Evolutionary conservation across 2,797 vertebrate species (phyloP), one percentile per base, ranked within the genome.

Genomic region (Schizopygopsis malacanthus): DNA sequence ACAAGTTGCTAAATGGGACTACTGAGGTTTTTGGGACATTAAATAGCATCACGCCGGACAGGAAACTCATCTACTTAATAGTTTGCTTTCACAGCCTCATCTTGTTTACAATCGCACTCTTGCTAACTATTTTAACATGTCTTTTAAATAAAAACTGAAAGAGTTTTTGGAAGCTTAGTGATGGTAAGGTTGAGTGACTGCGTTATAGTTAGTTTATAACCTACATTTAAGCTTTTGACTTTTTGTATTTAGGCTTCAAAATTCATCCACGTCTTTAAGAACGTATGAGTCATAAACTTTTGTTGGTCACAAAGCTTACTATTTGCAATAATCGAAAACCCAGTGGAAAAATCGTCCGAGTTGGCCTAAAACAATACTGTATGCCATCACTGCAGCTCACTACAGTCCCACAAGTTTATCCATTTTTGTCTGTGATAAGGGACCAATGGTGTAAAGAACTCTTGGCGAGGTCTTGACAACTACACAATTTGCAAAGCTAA

Each of bases 401-500:
- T 59, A n/a, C 22, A n/a, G 56, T n/a, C 56, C 56, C 9, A 71
- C 20, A 33, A 33, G 25, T 75, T 20, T 50, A 73, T 50, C 25
- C 25, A 73, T 52, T 33, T 76, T 76, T 76, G 73, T 54, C 18
- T 37, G 6, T 37, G 6, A 77, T 76, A 54, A 73, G 16, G 5
- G 18, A 13, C 28, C 28, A 13, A 0, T n/a, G 18, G 33, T 37
- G 28, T 9, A 67, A 37, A 67, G 28, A 37, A 77, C 50, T 39
- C 3, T 37, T 1, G 28, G 28, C 54, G 18, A 20, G 6, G 18
- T 52, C 47, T 18, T 37, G 47, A 76, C 73, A 54, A 13, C 5
- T 11, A 28, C 33, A 75, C 11, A 18, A n/a, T 77, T 77, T 77
- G 73, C 73, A 77, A 77, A 56, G 12, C 16, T 37, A 33, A 52